Percentiles rank a stretch among this genome's conserved stretches.
These are phyloP conservation scores for Nannoperca australis DNA, from an alignment of 2,797 vertebrate species.

Conservation along the genomic window DNA sequence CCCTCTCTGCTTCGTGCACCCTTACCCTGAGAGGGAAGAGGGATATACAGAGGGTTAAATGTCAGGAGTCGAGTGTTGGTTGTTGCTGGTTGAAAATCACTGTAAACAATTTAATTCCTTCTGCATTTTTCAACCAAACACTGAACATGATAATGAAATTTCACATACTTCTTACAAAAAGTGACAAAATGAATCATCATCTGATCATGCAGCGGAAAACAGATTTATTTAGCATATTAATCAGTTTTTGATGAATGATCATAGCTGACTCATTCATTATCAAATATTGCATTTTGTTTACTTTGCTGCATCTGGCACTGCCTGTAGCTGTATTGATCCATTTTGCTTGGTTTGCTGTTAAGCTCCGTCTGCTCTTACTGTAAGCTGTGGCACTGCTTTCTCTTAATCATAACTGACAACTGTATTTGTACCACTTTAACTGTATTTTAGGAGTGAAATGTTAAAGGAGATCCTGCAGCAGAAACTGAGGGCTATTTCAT, in stretches of 20 bases:
- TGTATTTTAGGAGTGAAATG: neutral
- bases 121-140: conserved; percentile 22
- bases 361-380: conserved; percentile 21
- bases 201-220: conserved; percentile 37
- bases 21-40: neutral
- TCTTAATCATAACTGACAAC: conserved; percentile 46
- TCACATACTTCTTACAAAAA: conserved; percentile 34
- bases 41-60: neutral
- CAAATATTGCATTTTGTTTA: conserved; percentile 56
- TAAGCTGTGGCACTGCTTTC: conserved; percentile 3
- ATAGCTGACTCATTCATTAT: conserved; percentile 56
- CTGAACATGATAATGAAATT: conserved; percentile 37
- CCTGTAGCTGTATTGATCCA: conserved; percentile 32
- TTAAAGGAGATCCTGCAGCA: neutral
- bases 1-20: neutral
- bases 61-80: neutral
- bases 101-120: conserved; percentile 6
- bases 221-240: conserved; percentile 58
- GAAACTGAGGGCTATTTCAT: neutral
- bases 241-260: conserved; percentile 57
- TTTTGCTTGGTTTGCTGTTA: conserved; percentile 25
- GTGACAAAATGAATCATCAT: conserved; percentile 55
- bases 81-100: neutral
- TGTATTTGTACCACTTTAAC: conserved; percentile 29
- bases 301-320: conserved; percentile 28